Percentiles rank a stretch among this genome's conserved stretches.
phyloP scores from a whole-genome alignment of 1,140 invertebrate species.

The Agrypnia vestita region DNA sequence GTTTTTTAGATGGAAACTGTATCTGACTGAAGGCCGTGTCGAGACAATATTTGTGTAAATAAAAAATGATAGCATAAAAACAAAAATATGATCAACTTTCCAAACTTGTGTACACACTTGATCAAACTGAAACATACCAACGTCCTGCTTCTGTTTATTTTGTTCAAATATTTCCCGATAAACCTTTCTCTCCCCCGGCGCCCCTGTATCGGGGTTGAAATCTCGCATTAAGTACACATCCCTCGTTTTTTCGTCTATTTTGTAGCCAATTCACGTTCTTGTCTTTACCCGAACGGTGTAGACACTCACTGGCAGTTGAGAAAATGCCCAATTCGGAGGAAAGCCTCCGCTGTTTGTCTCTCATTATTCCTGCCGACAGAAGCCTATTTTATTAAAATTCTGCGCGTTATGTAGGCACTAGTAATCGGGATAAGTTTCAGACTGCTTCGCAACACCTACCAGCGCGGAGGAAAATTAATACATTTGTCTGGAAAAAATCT shows the following conservation, averaged over 20 bases:
- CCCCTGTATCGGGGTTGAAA: not conserved
- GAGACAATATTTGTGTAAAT: no score
- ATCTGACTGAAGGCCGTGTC: no score
- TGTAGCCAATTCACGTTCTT: slow-evolving; percentile 16
- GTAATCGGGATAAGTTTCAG: no score
- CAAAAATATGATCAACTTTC: not conserved
- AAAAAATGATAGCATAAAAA: not conserved
- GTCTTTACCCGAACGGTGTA: slow-evolving; percentile 4
- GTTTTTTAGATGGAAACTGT: no score
- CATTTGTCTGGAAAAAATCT: no score
- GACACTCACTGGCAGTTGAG: not conserved
- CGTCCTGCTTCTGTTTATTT: not conserved
- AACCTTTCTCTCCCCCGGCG: not conserved
- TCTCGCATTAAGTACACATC: slow-evolving; percentile 6
- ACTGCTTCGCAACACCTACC: no score
- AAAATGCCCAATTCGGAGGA: not conserved
- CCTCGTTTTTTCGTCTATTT: slow-evolving; percentile 3
- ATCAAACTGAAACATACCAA: not conserved
- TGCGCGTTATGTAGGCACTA: no score
- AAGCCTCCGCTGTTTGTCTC: not conserved
- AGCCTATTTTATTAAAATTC: no score
- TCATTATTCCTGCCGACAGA: not conserved
- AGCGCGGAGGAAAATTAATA: no score
- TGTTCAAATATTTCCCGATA: slow-evolving; percentile 8
- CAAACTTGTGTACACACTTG: slow-evolving; percentile 14